Evolutionary conservation across 2,797 vertebrate species (phyloP).

Genomic region (Thaleichthys pacificus): DNA sequence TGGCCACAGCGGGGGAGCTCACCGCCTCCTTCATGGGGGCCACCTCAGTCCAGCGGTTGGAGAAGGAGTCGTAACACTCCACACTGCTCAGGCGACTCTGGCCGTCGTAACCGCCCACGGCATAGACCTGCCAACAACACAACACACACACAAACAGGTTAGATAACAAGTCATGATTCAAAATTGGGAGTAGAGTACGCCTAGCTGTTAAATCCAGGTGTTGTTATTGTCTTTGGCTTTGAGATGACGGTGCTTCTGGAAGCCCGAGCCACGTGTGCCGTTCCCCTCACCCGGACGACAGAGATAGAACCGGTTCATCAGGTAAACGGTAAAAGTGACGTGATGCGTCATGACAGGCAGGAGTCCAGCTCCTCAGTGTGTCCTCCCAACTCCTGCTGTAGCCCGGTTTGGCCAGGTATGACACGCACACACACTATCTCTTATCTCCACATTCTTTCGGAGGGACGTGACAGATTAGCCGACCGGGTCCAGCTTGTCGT

Average conservation of each 20-base stretch:
- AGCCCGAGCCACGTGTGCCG: constrained; percentile 2
- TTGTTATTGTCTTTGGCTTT: not conserved
- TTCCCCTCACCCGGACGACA: not conserved
- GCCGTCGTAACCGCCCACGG: constrained; percentile 95
- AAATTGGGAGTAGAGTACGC: not conserved
- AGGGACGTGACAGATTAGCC: not conserved
- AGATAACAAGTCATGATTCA: not conserved
- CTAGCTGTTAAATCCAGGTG: not conserved
- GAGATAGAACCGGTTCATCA: constrained; percentile 51
- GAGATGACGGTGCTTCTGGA: not conserved
- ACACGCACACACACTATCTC: not conserved
- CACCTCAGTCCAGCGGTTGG: constrained; percentile 97
- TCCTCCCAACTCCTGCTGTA: not conserved
- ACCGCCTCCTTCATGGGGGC: constrained; percentile 95
- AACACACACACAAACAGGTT: constrained; percentile 30
- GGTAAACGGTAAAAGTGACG: constrained; percentile 32
- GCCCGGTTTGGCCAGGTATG: too few species aligned
- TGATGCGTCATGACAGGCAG: constrained; percentile 8
- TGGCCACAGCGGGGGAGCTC: constrained; percentile 92
- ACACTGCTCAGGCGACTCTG: constrained; percentile 93
- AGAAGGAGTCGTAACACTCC: constrained; percentile 97
- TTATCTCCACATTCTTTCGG: not conserved
- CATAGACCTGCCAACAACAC: constrained; percentile 84
- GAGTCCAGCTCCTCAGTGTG: not conserved
- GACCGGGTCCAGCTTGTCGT: too few species aligned